phyloP scores from a whole-genome alignment of 1,140 invertebrate genomes.

The Leptopilina boulardi region DNA sequence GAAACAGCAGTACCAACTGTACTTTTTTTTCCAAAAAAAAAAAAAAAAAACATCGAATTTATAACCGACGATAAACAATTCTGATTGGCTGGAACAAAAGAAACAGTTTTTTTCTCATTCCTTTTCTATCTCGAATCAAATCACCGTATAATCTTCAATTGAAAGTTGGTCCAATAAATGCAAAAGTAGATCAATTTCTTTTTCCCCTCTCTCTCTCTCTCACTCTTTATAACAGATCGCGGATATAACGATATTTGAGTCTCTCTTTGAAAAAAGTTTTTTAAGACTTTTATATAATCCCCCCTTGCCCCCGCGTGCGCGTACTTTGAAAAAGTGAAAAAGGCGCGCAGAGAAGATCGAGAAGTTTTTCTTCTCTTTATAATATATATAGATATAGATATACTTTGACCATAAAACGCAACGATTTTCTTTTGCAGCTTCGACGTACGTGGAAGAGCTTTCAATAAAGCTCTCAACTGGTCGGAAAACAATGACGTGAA shows the following conservation, averaged over 20 bases:
- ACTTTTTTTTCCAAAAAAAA: too few species aligned
- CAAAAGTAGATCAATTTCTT: background rate
- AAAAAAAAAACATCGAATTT: too few species aligned
- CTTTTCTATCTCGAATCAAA: too few species aligned
- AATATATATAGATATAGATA: too few species aligned
- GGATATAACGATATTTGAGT: background rate
- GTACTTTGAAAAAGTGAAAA: background rate
- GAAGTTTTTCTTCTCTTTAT: background rate
- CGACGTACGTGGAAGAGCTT: conserved; percentile 86
- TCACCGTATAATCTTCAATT: background rate
- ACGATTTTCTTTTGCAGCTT: conserved; percentile 78
- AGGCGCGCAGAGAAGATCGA: background rate
- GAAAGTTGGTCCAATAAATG: background rate
- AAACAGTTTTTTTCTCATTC: background rate
- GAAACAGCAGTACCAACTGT: too few species aligned
- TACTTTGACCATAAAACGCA: conserved; percentile 14
- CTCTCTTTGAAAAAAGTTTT: background rate
- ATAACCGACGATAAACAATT: too few species aligned
- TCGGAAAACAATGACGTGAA: conserved; percentile 86
- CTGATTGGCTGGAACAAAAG: background rate
- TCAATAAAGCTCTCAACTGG: conserved; percentile 86
- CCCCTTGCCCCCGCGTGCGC: too few species aligned
- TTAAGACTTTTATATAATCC: background rate
- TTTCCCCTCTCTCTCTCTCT: too few species aligned
- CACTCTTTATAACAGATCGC: too few species aligned